These are phyloP conservation scores for Actias luna DNA, from an alignment of 2,888 invertebrate genomes.

Conservation along the genomic window DNA sequence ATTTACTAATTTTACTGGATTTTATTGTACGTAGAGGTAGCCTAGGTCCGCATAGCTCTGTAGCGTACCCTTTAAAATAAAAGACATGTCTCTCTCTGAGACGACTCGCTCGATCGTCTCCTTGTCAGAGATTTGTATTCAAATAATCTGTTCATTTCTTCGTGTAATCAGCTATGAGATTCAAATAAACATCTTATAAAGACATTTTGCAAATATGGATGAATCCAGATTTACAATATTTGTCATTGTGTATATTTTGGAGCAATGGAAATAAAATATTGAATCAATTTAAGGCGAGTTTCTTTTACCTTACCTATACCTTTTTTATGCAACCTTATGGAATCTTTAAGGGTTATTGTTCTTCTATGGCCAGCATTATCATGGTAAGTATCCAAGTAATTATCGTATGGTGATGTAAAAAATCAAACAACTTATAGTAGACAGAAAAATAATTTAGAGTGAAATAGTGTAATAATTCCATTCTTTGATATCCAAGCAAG, in stretches of 20 bases:
- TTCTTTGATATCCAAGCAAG: no score
- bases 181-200: slow-evolving; percentile 71
- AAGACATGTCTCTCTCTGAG: slow-evolving; percentile 51
- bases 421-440: no score
- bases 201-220: slow-evolving; percentile 71
- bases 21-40: slow-evolving; percentile 56
- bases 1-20: slow-evolving; percentile 74
- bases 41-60: slow-evolving; percentile 24
- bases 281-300: slow-evolving; percentile 62
- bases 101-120: slow-evolving; percentile 46
- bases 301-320: slow-evolving; percentile 21
- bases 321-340: not conserved
- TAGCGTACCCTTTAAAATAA: slow-evolving; percentile 33
- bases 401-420: no score
- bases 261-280: slow-evolving; percentile 80
- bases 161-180: slow-evolving; percentile 76
- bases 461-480: no score
- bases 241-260: slow-evolving; percentile 81
- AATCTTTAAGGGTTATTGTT: not conserved
- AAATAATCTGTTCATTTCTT: slow-evolving; percentile 73
- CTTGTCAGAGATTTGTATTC: slow-evolving; percentile 64
- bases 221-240: slow-evolving; percentile 68
- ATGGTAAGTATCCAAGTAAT: no score
- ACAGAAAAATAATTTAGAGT: no score
- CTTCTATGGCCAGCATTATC: not conserved